phyloP scores from a whole-genome alignment of 53 echinoderm and acorn worm species.

The Temnopleurus reevesii region DNA sequence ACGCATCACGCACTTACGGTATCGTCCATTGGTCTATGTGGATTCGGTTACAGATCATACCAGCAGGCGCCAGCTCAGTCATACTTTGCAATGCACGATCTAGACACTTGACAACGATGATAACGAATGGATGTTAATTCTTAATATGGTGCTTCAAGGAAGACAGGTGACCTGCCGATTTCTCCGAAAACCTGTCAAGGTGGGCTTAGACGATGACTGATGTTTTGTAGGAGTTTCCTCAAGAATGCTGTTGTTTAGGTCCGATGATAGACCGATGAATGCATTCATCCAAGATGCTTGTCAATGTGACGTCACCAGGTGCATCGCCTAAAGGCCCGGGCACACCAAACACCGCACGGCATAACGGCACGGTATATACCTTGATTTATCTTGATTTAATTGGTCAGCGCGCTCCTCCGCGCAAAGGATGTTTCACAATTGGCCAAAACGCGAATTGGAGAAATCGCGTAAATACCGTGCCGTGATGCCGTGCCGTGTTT shows the following conservation, averaged over 20 bases:
- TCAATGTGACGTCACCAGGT: slow-evolving; percentile 1
- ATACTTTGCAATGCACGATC: slow-evolving; percentile 4
- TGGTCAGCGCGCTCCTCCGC: too few species aligned
- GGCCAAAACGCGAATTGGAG: too few species aligned
- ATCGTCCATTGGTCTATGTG: slow-evolving; percentile 1
- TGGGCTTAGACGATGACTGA: slow-evolving; percentile 1
- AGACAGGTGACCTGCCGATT: not conserved
- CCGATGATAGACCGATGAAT: slow-evolving; percentile 33
- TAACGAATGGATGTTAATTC: not conserved
- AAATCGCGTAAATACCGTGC: too few species aligned
- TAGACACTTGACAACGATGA: not conserved
- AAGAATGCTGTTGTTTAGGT: slow-evolving; percentile 32
- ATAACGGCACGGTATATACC: too few species aligned
- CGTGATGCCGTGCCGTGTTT: too few species aligned
- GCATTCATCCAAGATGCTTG: slow-evolving; percentile 19
- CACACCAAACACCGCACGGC: too few species aligned
- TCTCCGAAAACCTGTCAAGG: slow-evolving; percentile 12
- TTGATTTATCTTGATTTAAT: too few species aligned
- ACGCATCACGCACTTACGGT: not conserved
- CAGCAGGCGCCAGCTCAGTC: not conserved
- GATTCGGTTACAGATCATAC: not conserved
- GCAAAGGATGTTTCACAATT: too few species aligned
- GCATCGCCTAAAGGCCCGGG: not conserved
- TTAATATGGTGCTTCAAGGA: not conserved
- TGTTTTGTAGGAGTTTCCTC: not conserved